phyloP scores from a whole-genome alignment of 2,888 invertebrate genomes.

The Prosapia bicincta region DNA sequence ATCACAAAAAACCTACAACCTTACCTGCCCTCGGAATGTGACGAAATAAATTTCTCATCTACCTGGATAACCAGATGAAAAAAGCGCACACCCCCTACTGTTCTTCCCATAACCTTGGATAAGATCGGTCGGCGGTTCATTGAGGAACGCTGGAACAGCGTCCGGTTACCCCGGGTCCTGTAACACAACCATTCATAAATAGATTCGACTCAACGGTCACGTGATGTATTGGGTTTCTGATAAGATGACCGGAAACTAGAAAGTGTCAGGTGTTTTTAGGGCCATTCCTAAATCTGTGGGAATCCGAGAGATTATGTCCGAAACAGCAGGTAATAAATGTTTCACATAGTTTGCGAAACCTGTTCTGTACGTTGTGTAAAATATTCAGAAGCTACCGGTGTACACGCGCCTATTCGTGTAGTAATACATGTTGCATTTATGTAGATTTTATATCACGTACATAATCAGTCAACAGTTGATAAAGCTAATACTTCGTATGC shows the following conservation, averaged over 20 bases:
- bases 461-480: too few species aligned
- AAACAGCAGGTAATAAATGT: neutral
- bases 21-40: constrained; percentile 5
- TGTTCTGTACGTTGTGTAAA: too few species aligned
- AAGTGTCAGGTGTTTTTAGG: neutral
- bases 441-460: too few species aligned
- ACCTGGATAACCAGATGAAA: constrained; percentile 6
- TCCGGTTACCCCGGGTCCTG: neutral
- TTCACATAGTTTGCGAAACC: neutral
- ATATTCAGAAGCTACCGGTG: too few species aligned
- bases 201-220: neutral
- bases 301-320: neutral
- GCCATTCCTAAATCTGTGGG: neutral
- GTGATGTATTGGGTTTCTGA: neutral
- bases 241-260: neutral
- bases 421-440: too few species aligned
- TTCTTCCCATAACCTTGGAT: constrained; percentile 8
- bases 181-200: neutral
- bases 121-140: neutral
- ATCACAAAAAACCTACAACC: constrained; percentile 4
- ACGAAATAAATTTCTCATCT: constrained; percentile 9
- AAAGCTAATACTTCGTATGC: too few species aligned
- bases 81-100: constrained; percentile 15
- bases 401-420: too few species aligned
- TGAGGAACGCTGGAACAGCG: neutral